Percentiles rank a stretch among this genome's conserved stretches.
Conservation (phyloP, 2,797 vertebrate genomes). For the Malacoctenus gilli region DNA sequence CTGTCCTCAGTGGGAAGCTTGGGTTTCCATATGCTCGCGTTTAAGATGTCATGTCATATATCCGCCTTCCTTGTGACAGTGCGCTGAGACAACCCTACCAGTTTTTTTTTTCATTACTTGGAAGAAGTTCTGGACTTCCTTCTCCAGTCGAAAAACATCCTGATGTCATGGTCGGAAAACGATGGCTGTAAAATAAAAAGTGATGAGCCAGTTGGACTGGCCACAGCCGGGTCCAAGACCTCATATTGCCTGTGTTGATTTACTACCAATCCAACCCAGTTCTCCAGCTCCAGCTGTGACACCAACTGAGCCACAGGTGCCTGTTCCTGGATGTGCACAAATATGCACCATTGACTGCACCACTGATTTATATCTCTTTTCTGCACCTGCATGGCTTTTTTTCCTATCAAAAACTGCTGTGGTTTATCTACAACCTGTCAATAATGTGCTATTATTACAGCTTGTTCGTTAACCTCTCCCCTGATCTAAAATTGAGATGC, state of each 20-base stretch:
- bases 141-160: conserved; percentile 37
- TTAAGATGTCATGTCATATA: conserved; percentile 36
- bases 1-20: conserved; percentile 38
- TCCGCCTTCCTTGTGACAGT: no score
- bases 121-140: conserved; percentile 28
- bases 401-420: background rate
- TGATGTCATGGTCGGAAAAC: conserved; percentile 18
- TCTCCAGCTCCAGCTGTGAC: conserved; percentile 25
- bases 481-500: no score
- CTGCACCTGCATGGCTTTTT: conserved; percentile 3
- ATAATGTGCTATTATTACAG: no score
- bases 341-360: conserved; percentile 21
- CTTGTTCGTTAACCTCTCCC: no score
- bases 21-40: conserved; percentile 42
- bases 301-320: conserved; percentile 56
- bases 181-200: conserved; percentile 29
- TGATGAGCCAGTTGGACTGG: conserved; percentile 44
- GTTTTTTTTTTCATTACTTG: conserved; percentile 36
- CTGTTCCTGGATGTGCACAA: conserved; percentile 25
- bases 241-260: conserved; percentile 28
- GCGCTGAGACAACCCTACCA: no score
- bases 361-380: background rate
- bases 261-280: conserved; percentile 51
- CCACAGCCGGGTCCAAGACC: conserved; percentile 23
- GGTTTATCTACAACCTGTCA: background rate